Conservation (phyloP, 2,113 vertebrate genomes). For the Paradoxurus hermaphroditus region DNA sequence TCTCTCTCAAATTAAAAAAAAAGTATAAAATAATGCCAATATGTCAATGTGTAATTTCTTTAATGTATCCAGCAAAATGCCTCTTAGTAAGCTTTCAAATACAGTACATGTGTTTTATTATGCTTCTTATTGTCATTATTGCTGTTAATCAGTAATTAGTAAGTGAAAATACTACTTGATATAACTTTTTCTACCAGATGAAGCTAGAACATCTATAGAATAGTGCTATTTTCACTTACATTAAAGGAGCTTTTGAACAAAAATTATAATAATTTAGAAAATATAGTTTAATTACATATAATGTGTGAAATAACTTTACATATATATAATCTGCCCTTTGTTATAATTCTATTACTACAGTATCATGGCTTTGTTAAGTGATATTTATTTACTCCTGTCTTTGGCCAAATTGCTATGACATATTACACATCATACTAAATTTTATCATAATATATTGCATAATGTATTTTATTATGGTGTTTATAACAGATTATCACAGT, state of each 20-base stretch:
- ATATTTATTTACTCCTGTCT: not conserved
- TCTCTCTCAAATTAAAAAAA: too few species aligned
- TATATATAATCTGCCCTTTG: not conserved
- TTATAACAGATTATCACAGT: not conserved
- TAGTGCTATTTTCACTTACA: not conserved
- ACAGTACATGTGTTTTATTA: not conserved
- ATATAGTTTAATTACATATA: not conserved
- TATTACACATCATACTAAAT: not conserved
- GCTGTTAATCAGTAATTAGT: not conserved
- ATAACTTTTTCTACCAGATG: not conserved
- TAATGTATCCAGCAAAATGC: not conserved
- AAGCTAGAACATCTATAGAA: not conserved
- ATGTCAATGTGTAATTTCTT: slow-evolving; percentile 27
- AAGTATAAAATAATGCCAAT: not conserved
- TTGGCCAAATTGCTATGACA: not conserved
- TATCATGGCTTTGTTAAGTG: not conserved
- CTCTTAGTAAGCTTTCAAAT: not conserved
- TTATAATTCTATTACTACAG: not conserved
- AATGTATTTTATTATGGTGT: not conserved
- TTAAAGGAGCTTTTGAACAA: slow-evolving; percentile 10
- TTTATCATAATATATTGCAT: not conserved
- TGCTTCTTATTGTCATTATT: not conserved
- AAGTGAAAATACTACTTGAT: slow-evolving; percentile 5
- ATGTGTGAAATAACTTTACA: not conserved
- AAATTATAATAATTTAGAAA: not conserved